Conservation (phyloP, 2,888 invertebrate species). For the Maniola hyperantus region DNA sequence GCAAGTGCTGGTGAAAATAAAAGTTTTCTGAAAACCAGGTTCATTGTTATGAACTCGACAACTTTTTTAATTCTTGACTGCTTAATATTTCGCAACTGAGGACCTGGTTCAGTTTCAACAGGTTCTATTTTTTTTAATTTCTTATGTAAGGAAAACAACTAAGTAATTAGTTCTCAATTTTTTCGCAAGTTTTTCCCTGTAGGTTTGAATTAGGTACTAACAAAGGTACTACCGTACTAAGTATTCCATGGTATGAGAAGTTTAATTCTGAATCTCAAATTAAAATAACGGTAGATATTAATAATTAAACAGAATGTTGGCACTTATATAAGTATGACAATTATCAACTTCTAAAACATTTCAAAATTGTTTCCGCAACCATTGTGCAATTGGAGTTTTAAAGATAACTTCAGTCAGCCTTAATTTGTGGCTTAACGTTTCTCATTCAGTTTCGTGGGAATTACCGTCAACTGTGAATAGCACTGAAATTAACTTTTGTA, state of each 20-base stretch:
- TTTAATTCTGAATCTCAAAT: background rate
- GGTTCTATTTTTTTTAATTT: background rate
- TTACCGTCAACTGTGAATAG: constrained; percentile 46
- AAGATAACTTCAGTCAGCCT: constrained; percentile 50
- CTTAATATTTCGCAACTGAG: constrained; percentile 12
- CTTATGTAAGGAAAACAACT: background rate
- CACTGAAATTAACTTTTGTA: constrained; percentile 42
- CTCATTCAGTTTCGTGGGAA: constrained; percentile 47
- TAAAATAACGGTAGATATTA: background rate
- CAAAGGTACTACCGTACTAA: no score
- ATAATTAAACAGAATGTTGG: no score
- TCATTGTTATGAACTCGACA: constrained; percentile 24
- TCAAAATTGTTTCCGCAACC: constrained; percentile 46
- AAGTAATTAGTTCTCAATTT: background rate
- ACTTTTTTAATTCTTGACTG: constrained; percentile 18
- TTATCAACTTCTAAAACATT: constrained; percentile 30
- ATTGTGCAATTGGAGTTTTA: constrained; percentile 45
- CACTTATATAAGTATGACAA: constrained; percentile 12
- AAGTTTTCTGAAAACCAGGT: constrained; percentile 18
- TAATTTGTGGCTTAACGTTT: constrained; percentile 52
- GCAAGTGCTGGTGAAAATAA: constrained; percentile 17
- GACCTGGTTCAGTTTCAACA: background rate
- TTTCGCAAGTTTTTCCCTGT: no score
- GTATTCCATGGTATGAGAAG: no score
- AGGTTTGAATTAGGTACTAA: no score